Conservation (phyloP, 2,113 vertebrate species). For the Calyptomena viridis region DNA sequence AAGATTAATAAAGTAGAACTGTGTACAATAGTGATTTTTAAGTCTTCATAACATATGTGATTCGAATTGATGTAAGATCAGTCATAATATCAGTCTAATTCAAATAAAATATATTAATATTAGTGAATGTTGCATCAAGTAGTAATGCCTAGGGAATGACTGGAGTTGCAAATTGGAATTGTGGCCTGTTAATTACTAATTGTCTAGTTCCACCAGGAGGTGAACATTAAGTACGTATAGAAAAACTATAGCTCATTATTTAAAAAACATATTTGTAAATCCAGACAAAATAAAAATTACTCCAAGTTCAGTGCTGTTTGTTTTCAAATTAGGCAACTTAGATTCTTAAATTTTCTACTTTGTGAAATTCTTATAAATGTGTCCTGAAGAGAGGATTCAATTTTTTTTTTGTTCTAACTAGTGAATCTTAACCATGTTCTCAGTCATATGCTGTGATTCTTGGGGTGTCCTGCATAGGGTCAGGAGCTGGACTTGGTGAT, state of each 20-base stretch:
- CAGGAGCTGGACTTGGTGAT: background rate
- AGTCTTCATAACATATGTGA: background rate
- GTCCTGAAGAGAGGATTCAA: background rate
- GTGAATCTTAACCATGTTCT: background rate
- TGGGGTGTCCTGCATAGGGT: background rate
- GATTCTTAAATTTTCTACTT: background rate
- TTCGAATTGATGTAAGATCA: background rate
- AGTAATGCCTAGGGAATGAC: constrained; percentile 2
- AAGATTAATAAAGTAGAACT: background rate
- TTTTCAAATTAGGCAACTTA: background rate
- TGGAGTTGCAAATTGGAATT: background rate
- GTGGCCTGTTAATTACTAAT: background rate
- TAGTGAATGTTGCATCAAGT: background rate
- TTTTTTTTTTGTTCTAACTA: background rate
- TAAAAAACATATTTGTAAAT: background rate
- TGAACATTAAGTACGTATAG: background rate
- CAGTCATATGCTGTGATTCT: background rate
- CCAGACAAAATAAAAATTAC: background rate
- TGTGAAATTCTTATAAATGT: background rate
- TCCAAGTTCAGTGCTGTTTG: background rate
- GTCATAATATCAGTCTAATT: background rate
- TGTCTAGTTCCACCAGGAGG: background rate
- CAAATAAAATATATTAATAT: background rate
- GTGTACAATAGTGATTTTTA: background rate
- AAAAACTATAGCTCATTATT: background rate